These are phyloP conservation scores for Pseudomyrmex flavicornis DNA, from an alignment of 1,140 invertebrate species.

Conservation along the genomic window DNA sequence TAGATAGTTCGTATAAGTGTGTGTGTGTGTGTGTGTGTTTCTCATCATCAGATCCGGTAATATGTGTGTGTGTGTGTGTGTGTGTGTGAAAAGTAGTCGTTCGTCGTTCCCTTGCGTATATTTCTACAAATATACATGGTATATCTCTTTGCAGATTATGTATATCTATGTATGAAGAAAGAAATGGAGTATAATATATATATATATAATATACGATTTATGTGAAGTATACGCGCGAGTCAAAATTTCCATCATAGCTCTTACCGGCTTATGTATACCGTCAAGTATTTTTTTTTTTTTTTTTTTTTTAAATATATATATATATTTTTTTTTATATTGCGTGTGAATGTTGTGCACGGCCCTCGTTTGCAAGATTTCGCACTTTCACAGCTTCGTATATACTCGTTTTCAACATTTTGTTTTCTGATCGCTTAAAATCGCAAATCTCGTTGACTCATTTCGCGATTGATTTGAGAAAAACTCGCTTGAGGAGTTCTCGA, in stretches of 20 bases:
- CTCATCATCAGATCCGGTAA: too few species aligned
- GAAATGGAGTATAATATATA: conserved; percentile 38
- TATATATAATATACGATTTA: conserved; percentile 48
- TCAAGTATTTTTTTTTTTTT: conserved; percentile 66
- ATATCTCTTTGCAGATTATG: conserved; percentile 62
- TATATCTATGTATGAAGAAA: conserved; percentile 54
- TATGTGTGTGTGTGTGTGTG: too few species aligned
- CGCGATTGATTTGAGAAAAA: background rate
- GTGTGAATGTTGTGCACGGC: conserved; percentile 68
- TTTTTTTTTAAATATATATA: background rate
- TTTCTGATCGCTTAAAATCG: background rate
- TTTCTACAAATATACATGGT: conserved; percentile 53
- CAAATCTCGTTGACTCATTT: too few species aligned
- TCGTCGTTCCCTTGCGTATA: conserved; percentile 19
- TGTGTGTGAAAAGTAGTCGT: conserved; percentile 11
- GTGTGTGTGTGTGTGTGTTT: background rate
- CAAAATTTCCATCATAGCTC: conserved; percentile 69
- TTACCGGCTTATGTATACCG: conserved; percentile 47
- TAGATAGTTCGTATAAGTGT: conserved; percentile 40
- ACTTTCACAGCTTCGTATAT: background rate
- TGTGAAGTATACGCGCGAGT: conserved; percentile 65
- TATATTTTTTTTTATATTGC: conserved; percentile 63
- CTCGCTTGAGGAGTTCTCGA: background rate
- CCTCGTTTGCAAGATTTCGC: conserved; percentile 60
- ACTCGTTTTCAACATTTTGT: too few species aligned